Evolutionary conservation across 2,113 vertebrate species (phyloP).

Genomic region (Cromileptes altivelis): DNA sequence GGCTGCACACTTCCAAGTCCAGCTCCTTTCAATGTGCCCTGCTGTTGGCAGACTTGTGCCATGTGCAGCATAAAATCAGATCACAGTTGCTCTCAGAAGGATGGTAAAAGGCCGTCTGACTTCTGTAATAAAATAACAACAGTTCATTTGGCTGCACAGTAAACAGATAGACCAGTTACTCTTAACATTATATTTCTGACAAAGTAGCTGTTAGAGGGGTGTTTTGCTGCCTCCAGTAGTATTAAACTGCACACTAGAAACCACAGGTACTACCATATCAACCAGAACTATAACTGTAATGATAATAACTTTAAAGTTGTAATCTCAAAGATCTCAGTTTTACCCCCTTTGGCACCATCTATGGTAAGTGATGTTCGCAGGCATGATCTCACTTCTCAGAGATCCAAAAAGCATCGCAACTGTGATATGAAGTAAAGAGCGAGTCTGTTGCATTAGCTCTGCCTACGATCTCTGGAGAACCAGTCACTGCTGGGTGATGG

Average conservation of each 20-base stretch:
- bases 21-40: background rate
- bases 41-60: conserved; percentile 5
- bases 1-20: background rate
- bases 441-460: too few species aligned
- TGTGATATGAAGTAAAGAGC: too few species aligned
- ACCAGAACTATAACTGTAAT: background rate
- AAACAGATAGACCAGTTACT: background rate
- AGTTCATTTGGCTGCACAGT: background rate
- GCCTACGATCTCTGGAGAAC: too few species aligned
- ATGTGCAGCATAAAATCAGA: background rate
- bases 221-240: background rate
- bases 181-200: background rate
- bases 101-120: background rate
- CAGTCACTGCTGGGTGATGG: too few species aligned
- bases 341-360: too few species aligned
- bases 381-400: too few species aligned
- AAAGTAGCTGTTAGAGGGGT: background rate
- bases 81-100: background rate
- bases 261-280: background rate
- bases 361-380: too few species aligned
- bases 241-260: background rate
- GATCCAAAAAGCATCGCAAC: too few species aligned
- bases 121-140: background rate
- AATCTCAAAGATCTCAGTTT: too few species aligned
- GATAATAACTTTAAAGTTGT: too few species aligned